Base-by-base conservation (phyloP, 2,113 vertebrate genomes). In the Ornithorhynchus anatinus region DNA sequence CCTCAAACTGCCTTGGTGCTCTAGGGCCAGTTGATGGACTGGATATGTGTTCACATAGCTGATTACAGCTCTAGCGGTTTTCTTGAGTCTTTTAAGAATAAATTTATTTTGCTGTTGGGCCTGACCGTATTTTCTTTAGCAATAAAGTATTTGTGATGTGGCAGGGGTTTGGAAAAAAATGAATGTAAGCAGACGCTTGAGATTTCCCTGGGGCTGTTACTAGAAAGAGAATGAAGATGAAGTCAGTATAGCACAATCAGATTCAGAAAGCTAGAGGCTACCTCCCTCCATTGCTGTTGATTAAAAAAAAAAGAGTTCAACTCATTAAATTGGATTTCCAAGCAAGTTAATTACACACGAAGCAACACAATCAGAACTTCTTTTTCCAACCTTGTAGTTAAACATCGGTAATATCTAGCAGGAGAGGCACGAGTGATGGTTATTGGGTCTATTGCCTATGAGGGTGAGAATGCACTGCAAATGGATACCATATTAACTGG, bases 41-140 rank as follows among this genome's bases (percentile, higher is more conserved):
- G 43, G 14, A 7, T 14, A 16, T 77, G 35, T 56, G 69, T 59
- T 65, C 63, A 37, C 65, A 60, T 25, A 54, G 17, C 5, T 58
- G 33, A 59, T 84, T 48, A 80, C 78, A 38, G 47, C 33, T 17
- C n/a, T 31, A 45, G 12, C 60, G n/a, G 40, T 37, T 86, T 81
- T 59, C 67, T 12, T 64, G 63, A 61, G 59, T 59, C 29, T 32
- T 62, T 82, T 60, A 74, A 77, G 36, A 78, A 58, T 78, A 81
- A 67, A 48, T 73, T 29, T 74, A 44, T 38, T 75, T 79, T 59
- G 33, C 59, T 65, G 14, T 64, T 38, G 54, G n/a, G 22, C 79
- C 14, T 73, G 0, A 0, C 23, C 75, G 10, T 23, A 25, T 57
- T 69, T 53, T 60, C 36, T 29, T 36, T 44, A 57, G 71, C 66